Base-by-base conservation (phyloP, 64 coral and sea anemone genomes). In the Porites australiensis region DNA sequence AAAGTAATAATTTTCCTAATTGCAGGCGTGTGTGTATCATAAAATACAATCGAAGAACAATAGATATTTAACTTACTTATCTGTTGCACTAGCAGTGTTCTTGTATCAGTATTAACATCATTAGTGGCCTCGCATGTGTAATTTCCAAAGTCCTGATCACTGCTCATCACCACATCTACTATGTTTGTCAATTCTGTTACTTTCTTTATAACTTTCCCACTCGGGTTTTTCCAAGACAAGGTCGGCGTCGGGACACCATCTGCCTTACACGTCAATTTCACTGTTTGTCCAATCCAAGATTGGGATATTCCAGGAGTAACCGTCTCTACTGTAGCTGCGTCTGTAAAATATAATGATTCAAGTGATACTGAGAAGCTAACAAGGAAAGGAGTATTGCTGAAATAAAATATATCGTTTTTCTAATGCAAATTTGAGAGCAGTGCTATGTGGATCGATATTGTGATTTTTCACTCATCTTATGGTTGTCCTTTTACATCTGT, bases 21-120 rank as follows among this genome's bases (percentile, higher is more conserved):
- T n/a, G n/a, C n/a, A n/a, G n/a, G n/a, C n/a, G n/a, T n/a, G n/a
- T n/a, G n/a, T n/a, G n/a, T n/a, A n/a, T n/a, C n/a, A n/a, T n/a
- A n/a, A n/a, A n/a, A n/a, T n/a, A n/a, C n/a, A n/a, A n/a, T n/a
- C n/a, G n/a, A n/a, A n/a, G n/a, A n/a, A n/a, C n/a, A n/a, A n/a
- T n/a, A n/a, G n/a, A n/a, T n/a, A n/a, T 59, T 59, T 13, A 59
- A 10, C 79, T 82, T 82, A 82, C 79, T 82, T 45, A 82, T 58
- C 8, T 82, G 79, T 60, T 37, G 14, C 53, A 82, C 12, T 58
- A 44, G 15, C 54, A 82, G 5, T 82, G 4, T 62, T 37, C 44
- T 58, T 43, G n/a, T 8, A 44, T 54, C 79, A 52, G 22, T 14
- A 27, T 3, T 1, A 14, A 82, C 18, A 15, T n/a, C 61, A 59